phyloP scores from a whole-genome alignment of 2,113 vertebrate species.

The Turnix velox region DNA sequence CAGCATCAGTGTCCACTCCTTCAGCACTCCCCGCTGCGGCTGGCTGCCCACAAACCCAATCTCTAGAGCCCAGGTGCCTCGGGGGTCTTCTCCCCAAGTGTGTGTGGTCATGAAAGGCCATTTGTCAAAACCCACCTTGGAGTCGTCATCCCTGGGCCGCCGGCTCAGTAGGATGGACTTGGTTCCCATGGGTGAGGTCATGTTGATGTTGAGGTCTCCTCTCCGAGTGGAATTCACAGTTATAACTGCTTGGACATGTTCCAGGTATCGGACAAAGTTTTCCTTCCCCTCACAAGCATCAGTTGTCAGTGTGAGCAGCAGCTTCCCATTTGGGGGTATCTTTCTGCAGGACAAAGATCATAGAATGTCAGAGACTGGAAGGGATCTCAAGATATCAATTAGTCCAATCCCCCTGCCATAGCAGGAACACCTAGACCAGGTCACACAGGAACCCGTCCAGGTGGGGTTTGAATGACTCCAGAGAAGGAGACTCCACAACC shows the following conservation, averaged over 20 bases:
- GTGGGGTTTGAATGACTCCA: too few relatives aligned
- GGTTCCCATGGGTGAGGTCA: conserved; percentile 98
- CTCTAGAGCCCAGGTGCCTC: conserved; percentile 93
- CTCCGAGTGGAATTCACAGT: conserved; percentile 91
- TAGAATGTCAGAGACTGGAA: too few relatives aligned
- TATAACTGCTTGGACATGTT: conserved; percentile 94
- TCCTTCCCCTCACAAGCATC: conserved; percentile 93
- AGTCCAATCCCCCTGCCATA: too few relatives aligned
- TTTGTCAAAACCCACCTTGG: conserved; percentile 98
- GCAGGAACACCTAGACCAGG: too few relatives aligned
- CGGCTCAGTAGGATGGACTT: conserved; percentile 96
- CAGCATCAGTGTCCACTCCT: conserved; percentile 98
- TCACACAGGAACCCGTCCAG: too few relatives aligned
- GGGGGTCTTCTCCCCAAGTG: conserved; percentile 97
- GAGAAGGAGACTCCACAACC: too few relatives aligned
- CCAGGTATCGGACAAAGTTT: conserved; percentile 97
- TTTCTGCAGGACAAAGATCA: conserved; percentile 74
- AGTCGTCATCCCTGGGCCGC: conserved; percentile 90
- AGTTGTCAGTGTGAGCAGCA: conserved; percentile 84
- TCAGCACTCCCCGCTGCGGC: conserved; percentile 87
- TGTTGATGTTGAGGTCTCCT: conserved; percentile 95
- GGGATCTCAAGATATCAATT: too few relatives aligned
- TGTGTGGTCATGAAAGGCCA: conserved; percentile 99
- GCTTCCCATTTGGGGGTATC: conserved; percentile 84
- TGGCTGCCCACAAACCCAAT: conserved; percentile 84